Evolutionary conservation across 2,113 vertebrate genomes (phyloP), one percentile per base, ranked within the genome.

Genomic region (Sorex fumeus): DNA sequence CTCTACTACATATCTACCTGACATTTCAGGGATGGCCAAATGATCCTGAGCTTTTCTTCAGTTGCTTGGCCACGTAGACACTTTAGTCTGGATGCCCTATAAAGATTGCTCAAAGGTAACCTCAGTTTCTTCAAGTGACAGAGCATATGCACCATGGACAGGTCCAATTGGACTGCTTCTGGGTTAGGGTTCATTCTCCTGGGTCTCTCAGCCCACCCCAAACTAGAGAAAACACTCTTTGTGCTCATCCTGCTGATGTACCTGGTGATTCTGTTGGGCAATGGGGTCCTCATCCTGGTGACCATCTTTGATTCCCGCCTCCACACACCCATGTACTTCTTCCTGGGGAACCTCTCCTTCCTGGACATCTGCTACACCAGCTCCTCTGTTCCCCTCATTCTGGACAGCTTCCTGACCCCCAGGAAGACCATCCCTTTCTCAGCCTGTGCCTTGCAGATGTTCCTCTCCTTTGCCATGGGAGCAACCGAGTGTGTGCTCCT

Each of bases 321-420:
- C 3, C 92, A 96, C 80, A 93, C 34, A 0, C 95, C 96, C 62
- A 97, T 97, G 95, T 97, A 96, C 66, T 95, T 96, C 77, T 95
- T 97, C 47, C 86, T 97, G 62, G 71, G 93, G 34, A 96, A 96
- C 45, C 95, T 96, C 13, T 96, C 97, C 86, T 95, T 96, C 84
- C 91, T 97, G 34, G 96, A 97, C 85, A 88, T 96, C n/a, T 96
- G 94, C 93, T 97, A 96, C 15, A 96, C 93, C 0, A 86, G 91
- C 9, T 93, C 92, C 25, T 96, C 89, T 0, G 72, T 96, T 9
- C 96, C 96, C 6, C 93, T 95, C 8, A 92, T 92, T 13, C 84
- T 97, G 13, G 71, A 94, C 25, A 93, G 95, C 60, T 96, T 96
- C 45, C 74, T 96, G 6, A 87, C 76, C 2, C 82, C 91, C 57